Evolutionary conservation across 2,888 invertebrate species (phyloP).

Genomic region (Hybos culiciformis): DNA sequence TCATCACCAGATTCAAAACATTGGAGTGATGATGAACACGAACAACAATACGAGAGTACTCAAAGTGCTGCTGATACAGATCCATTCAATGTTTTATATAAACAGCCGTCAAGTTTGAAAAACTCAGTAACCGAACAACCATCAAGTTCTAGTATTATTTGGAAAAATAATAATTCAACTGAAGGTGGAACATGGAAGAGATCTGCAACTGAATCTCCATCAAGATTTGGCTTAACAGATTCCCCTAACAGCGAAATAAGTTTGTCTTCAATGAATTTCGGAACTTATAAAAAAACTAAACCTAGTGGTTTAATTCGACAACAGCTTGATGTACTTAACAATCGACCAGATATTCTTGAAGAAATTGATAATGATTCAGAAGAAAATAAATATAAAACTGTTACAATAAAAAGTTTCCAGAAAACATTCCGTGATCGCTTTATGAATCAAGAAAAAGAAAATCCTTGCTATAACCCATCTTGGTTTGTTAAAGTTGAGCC

Average conservation of each 20-base stretch:
- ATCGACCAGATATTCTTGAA: slow-evolving; percentile 18
- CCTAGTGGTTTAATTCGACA: slow-evolving; percentile 24
- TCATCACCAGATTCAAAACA: slow-evolving; percentile 16
- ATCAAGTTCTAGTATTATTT: background rate
- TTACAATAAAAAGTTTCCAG: slow-evolving; percentile 31
- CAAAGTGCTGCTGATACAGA: slow-evolving; percentile 30
- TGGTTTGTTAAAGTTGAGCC: slow-evolving; percentile 34
- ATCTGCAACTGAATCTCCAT: background rate
- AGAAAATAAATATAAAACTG: slow-evolving; percentile 29
- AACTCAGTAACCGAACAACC: slow-evolving; percentile 10
- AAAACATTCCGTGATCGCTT: slow-evolving; percentile 32
- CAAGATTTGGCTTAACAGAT: no score
- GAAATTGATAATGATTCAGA: slow-evolving; percentile 17
- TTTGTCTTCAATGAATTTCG: slow-evolving; percentile 19
- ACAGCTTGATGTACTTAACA: slow-evolving; percentile 27
- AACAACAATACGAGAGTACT: slow-evolving; percentile 28
- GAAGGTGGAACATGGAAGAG: slow-evolving; percentile 12
- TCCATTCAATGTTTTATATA: slow-evolving; percentile 31
- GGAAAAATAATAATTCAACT: slow-evolving; percentile 11
- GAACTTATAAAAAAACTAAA: slow-evolving; percentile 30
- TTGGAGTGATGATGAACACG: slow-evolving; percentile 15
- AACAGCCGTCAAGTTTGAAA: slow-evolving; percentile 26
- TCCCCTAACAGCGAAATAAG: slow-evolving; percentile 10
- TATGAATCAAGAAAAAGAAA: slow-evolving; percentile 26
- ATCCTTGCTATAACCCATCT: slow-evolving; percentile 29